These are phyloP conservation scores for Aphis gossypii DNA, from an alignment of 1,140 invertebrate genomes.

Conservation along the genomic window DNA sequence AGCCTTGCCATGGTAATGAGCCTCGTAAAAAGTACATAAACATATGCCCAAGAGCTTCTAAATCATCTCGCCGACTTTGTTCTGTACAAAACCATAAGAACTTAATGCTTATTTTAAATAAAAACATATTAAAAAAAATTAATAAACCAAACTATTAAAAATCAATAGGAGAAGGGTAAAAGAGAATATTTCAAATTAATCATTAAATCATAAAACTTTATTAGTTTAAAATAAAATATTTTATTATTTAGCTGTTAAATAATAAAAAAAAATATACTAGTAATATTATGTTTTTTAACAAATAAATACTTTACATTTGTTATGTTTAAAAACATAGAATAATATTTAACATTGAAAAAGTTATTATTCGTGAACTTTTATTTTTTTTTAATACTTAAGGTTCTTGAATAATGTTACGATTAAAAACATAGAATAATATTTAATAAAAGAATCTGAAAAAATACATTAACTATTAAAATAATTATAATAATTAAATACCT, in stretches of 20 bases:
- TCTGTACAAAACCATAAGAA: slow-evolving; percentile 68
- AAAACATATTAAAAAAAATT: not conserved
- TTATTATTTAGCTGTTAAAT: no score
- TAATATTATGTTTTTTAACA: not conserved
- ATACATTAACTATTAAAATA: not conserved
- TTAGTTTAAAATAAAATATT: no score
- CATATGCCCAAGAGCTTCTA: slow-evolving; percentile 99
- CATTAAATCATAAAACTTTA: not conserved
- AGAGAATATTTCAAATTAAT: not conserved
- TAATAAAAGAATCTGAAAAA: not conserved
- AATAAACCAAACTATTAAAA: not conserved
- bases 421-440: no score
- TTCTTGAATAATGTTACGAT: no score
- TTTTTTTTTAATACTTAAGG: not conserved
- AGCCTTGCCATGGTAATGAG: slow-evolving; percentile 98
- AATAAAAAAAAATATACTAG: no score
- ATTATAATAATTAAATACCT: slow-evolving; percentile 69
- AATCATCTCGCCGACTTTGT: slow-evolving; percentile 98
- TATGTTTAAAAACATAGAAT: no score
- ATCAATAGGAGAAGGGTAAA: no score
- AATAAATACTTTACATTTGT: no score
- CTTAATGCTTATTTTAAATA: not conserved
- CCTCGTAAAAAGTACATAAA: slow-evolving; percentile 99
- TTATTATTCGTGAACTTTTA: not conserved
- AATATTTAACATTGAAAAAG: not conserved